phyloP scores from a whole-genome alignment of 2,113 vertebrate genomes.

The Tinamus guttatus region DNA sequence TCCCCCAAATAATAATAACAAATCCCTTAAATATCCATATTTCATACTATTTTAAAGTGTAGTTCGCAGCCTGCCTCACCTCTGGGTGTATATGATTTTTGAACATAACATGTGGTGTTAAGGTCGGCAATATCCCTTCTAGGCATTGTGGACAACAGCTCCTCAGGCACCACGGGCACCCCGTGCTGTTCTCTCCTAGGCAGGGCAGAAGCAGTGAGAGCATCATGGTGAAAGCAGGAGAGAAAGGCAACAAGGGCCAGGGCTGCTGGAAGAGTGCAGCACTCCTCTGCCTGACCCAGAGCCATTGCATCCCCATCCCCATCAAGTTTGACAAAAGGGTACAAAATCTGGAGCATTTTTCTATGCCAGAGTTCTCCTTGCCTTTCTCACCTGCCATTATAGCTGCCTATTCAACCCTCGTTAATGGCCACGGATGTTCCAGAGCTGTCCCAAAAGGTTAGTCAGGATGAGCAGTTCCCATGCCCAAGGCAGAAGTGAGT shows the following conservation, averaged over 20 bases:
- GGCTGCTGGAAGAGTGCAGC: neutral
- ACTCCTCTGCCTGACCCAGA: neutral
- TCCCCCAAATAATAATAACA: neutral
- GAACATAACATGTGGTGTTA: neutral
- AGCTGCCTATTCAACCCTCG: neutral
- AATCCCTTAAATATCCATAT: neutral
- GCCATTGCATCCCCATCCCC: neutral
- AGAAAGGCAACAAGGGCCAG: neutral
- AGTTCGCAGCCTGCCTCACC: neutral
- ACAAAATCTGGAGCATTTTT: neutral
- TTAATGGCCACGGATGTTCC: fast-evolving
- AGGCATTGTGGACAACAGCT: neutral
- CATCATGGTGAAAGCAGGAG: neutral
- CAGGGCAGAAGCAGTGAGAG: neutral
- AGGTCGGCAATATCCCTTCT: neutral
- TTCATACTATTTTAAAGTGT: constrained; percentile 1
- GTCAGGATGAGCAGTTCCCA: neutral
- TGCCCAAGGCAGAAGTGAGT: neutral
- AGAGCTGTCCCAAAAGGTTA: neutral
- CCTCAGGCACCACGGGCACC: neutral
- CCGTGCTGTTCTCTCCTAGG: neutral
- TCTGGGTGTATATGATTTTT: neutral
- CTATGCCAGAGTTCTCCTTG: neutral
- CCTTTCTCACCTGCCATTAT: neutral
- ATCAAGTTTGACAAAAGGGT: neutral